Base-by-base conservation (phyloP, 2,888 invertebrate species). In the Meghimatium bilineatum region DNA sequence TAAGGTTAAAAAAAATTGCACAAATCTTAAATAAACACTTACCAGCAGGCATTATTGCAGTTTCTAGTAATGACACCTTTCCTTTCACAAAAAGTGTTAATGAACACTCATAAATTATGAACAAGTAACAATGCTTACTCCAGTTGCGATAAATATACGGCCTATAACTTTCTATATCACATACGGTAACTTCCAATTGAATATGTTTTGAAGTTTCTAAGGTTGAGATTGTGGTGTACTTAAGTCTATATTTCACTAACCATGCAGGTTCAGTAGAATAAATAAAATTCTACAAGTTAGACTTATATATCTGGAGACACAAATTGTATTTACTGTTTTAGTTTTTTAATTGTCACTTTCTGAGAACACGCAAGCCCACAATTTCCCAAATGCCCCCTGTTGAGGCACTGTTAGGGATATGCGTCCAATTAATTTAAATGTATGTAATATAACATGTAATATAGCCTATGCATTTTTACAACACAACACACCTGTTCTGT, bases 291-390 rank as follows among this genome's bases (percentile, higher is more conserved):
- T 12, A 52, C 49, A 3, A 2, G 20, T n/a, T 26, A 5, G 74
- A 23, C 32, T 49, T 74, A 52, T 74, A 74, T 74, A 74, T 52
- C 32, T 74, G 20, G 32, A 3, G 52, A 49, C 29, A 8, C 17
- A 49, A 44, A 52, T 52, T n/a, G 20, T 52, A 32, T 29, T 52
- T 38, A 44, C 14, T 52, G 8, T 52, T 52, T 3, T 74, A 1
- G 2, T 72, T 72, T 72, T 29, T 72, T 14, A 71, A 71, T 20
- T 52, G 52, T 5, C 52, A 52, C 49, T 74, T 74, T 74, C 74
- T 52, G 17, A 29, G 74, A 72, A 74, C 52, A n/a, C 44, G 52
- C 74, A 74, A 74, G 74, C 74, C 74, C 74, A 74, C 74, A 29
- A 3, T 52, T 74, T 74, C 52, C 52, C 32, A 32, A 29, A 49